phyloP scores from a whole-genome alignment of 2,888 invertebrate genomes.

The Plagodis pulveraria region DNA sequence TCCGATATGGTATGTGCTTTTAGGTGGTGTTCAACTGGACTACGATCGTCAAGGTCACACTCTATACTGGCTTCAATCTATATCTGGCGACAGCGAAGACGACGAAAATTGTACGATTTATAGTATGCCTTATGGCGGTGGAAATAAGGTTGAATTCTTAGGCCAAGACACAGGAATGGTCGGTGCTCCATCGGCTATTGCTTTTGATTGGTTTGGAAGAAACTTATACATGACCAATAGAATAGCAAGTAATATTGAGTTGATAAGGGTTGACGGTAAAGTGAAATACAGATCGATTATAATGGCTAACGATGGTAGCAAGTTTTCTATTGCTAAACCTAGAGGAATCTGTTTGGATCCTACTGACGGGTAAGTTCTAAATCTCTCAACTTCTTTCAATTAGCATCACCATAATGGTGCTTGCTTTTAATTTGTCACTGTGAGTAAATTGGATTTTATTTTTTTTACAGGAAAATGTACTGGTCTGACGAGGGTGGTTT shows the following conservation, averaged over 20 bases:
- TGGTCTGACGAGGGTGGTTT: conserved; percentile 98
- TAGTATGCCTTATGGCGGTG: conserved; percentile 93
- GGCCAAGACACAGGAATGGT: conserved; percentile 94
- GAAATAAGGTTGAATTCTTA: conserved; percentile 90
- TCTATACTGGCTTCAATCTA: conserved; percentile 94
- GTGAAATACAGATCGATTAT: conserved; percentile 93
- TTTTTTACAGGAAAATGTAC: conserved; percentile 89
- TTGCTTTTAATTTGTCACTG: too few species aligned
- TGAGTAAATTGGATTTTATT: background rate
- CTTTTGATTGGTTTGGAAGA: conserved; percentile 98
- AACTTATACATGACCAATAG: conserved; percentile 97
- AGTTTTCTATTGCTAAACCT: conserved; percentile 94
- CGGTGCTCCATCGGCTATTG: conserved; percentile 95
- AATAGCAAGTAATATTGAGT: conserved; percentile 95
- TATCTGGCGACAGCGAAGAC: conserved; percentile 87
- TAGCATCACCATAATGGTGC: too few species aligned
- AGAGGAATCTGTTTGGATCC: conserved; percentile 96
- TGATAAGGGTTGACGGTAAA: conserved; percentile 94
- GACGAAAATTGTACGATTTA: conserved; percentile 95
- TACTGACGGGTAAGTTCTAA: conserved; percentile 89
- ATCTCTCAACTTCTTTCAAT: background rate
- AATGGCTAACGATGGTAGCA: conserved; percentile 94
- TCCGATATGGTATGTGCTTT: background rate
- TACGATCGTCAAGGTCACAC: conserved; percentile 94
- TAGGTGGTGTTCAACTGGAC: conserved; percentile 94